Base-by-base conservation (phyloP, 2,113 vertebrate species). In the Butastur rufipennis region DNA sequence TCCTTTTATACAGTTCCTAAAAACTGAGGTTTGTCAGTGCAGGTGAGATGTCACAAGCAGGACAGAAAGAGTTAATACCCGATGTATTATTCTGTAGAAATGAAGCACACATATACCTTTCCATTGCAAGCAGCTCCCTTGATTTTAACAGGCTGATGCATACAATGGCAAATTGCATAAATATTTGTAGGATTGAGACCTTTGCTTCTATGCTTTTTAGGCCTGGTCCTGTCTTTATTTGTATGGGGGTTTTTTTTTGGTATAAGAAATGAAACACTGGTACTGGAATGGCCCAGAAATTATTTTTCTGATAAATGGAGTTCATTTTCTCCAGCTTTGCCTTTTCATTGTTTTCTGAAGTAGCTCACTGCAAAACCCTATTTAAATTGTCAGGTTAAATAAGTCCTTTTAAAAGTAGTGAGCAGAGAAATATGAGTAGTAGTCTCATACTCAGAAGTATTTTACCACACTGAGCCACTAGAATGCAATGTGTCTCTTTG, bases 401-500 rank as follows among this genome's bases (percentile, higher is more conserved):
- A 75, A 50, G 34, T 65, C 23, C 12, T 56, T 80, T 77, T 56
- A 32, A 56, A 91, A 62, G 52, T 17, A 45, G 16, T 31, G 52
- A 81, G 38, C 36, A 71, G 50, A 75, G 67, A 88, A 85, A 47
- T 80, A n/a, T 2, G 5, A 38, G 14, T 73, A 70, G 19, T 75
- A 36, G 62, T 91, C n/a, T 90, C 22, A 55, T 45, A 43, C 7
- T 81, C 15, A 11, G 32, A 81, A 53, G 31, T 55, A 96, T 68
- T 94, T 96, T 97, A 96, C 95, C 88, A 79, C 62, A 32, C 81
- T 79, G 86, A 84, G 43, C 94, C 91, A 95, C 96, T 93, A 97
- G 96, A 95, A 95, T 95, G 96, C 96, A 95, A 95, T 96, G 95
- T 97, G 75, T 90, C 80, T 96, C 96, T 96, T 83, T 95, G 85